Base-by-base conservation (phyloP, 2,888 invertebrate species). In the Macaria notata region DNA sequence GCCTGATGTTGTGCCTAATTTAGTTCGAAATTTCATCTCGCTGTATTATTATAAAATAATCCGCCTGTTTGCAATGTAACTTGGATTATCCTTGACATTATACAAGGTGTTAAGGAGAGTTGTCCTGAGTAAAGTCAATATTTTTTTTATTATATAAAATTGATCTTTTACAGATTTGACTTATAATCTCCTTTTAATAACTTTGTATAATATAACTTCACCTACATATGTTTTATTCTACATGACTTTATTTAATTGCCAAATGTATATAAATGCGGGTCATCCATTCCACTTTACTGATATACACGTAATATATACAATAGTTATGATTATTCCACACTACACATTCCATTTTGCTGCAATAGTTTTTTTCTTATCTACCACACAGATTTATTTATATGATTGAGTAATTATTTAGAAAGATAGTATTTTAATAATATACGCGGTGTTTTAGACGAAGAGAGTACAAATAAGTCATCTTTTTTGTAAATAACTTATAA, bases 1-100 rank as follows among this genome's bases (percentile, higher is more conserved):
- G 88, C 88, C 88, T 88, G 88, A 88, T 76, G 69, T 78, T 72
- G 89, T 89, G 88, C 89, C 89, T 88, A 76, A 66, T 70, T 76
- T 78, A 68, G 76, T 81, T 84, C 79, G 61, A 70, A 79, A 78
- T 79, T 74, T 83, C 72, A 72, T 78, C 79, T 81, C 70, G 76
- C 78, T 75, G 73, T 76, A 71, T 69, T 65, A 42, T 41, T 29
- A 42, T 50, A n/a, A 33, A 31, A 33, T 43, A 42, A 52, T 47
- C 50, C 43, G 48, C 44, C 51, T 51, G 46, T 31, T 38, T 46
- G 9, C 45, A 8, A 19, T 8, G 39, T 52, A 31, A 52, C 19
- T 39, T 36, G 33, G 33, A n/a, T 1, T 19, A 19, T 19, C 19
- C 19, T 19, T 19, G 19, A 19, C 2, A 19, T 19, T 19, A 19